Evolutionary conservation across 2,888 invertebrate species (phyloP), one percentile per base, ranked within the genome.

Genomic region (Parnassius orleans): DNA sequence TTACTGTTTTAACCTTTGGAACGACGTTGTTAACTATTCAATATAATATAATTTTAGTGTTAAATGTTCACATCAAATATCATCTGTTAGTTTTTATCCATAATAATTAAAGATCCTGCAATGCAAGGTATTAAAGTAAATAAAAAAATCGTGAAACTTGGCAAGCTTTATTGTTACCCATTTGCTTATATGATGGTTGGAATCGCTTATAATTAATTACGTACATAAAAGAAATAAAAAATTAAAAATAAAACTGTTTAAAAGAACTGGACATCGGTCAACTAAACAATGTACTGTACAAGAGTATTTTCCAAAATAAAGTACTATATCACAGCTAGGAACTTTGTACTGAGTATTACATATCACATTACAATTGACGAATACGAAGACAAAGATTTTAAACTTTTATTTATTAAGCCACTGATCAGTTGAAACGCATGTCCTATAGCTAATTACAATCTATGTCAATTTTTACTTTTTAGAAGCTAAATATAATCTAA

Each of bases 321-420:
- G 58, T 59, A 61, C 51, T 68, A 69, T 78, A 80, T 81, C 80
- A 80, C 79, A 79, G 78, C 55, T 71, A 72, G 76, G 69, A 74
- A 76, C 74, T 74, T 76, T 74, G 73, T 75, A 72, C 71, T 75
- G 76, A 76, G 73, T 75, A 74, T 71, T 70, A 65, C 69, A 65
- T 56, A 56, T 52, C 61, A 61, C 52, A 48, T 48, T n/a, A 56
- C 42, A 42, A 51, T 43, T 24, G 11, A 51, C 51, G 10, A 24
- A 10, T 50, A 57, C 11, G n/a, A 42, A 3, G 14, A 5, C n/a
- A 52, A 51, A 11, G 41, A 43, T 48, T 53, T 33, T 53, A 50
- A 48, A 51, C 33, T 57, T n/a, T 14, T 33, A 19, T 55, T 44
- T 41, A 60, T 15, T 54, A 43, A 42, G 33, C 46, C 56, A 52